Evolutionary conservation across 2,888 invertebrate genomes (phyloP), one percentile per base, ranked within the genome.

Genomic region (Mechanitis messenoides): DNA sequence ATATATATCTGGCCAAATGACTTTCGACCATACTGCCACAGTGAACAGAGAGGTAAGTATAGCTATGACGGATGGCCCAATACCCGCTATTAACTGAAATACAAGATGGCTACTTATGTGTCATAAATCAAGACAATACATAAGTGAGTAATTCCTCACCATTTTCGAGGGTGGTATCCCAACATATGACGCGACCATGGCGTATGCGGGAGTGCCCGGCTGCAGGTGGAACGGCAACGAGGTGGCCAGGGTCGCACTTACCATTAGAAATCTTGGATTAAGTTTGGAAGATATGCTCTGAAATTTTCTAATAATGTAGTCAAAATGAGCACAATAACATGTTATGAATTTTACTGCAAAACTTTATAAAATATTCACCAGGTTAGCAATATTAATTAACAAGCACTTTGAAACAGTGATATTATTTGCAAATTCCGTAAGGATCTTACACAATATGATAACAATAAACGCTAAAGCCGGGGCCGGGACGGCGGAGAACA

Each of bases 241-340:
- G 56, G 76, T 73, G 11, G 81, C 71, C 2, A 86, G 70, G 0
- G 80, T 77, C 0, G 80, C 81, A 0, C 84, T 80, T 69, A 83
- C 70, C 86, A 87, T 84, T 65, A 84, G 68, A 63, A 77, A 84
- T 57, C 83, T 80, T 0, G 87, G 87, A 63, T 87, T 81, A 1
- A 79, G 67, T 11, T 73, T 71, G 56, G 77, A 72, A 3, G 68
- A 38, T 5, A 84, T 63, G 60, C 82, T 78, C 86, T 87, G 72
- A 6, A 69, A 64, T 12, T 35, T 55, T 47, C 3, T 50, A 7
- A 3, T n/a, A 35, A 35, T 35, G 35, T 5, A 42, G 11, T 50
- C 31, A 50, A 31, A 28, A 47, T 47, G 12, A 31, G 7, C 50
- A 50, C n/a, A 28, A 50, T 9, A 11, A 20, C 3, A 3, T n/a